These are phyloP conservation scores for Mus spretus DNA, from an alignment of 2,797 vertebrate species.

Conservation along the genomic window DNA sequence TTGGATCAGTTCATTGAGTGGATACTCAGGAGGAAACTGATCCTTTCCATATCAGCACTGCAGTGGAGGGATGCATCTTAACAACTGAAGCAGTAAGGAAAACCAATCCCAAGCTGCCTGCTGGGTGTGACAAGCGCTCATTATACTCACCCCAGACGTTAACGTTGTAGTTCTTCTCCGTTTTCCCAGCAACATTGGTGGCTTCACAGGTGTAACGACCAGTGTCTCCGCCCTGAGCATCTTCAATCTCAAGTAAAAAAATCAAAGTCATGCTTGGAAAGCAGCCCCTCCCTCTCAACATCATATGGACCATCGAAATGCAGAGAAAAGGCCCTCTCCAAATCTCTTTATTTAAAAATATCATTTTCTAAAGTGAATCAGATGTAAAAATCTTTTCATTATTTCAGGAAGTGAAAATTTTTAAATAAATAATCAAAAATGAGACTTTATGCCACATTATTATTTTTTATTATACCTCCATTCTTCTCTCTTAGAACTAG, in stretches of 20 bases:
- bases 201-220: slow-evolving; percentile 99
- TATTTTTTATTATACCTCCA: not conserved
- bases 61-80: not conserved
- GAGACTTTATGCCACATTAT: not conserved
- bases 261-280: slow-evolving; percentile 77
- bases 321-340: not conserved
- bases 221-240: slow-evolving; percentile 94
- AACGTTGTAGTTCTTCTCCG: slow-evolving; percentile 97
- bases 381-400: slow-evolving; percentile 24
- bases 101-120: not conserved
- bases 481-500: not conserved
- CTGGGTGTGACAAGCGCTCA: not conserved
- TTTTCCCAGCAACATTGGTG: slow-evolving; percentile 97
- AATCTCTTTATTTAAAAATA: not conserved
- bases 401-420: slow-evolving; percentile 26
- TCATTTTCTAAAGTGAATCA: not conserved
- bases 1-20: not conserved
- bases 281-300: not conserved
- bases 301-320: not conserved
- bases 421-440: slow-evolving; percentile 33
- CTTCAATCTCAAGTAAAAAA: slow-evolving; percentile 90
- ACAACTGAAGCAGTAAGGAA: not conserved
- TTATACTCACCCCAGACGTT: slow-evolving; percentile 96
- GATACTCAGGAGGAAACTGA: not conserved
- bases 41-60: not conserved